A percentile compares a stretch with the other conserved stretches of the same genome.
These are phyloP conservation scores for Semicossyphus pulcher DNA, from an alignment of 2,113 vertebrate genomes.

Conservation along the genomic window DNA sequence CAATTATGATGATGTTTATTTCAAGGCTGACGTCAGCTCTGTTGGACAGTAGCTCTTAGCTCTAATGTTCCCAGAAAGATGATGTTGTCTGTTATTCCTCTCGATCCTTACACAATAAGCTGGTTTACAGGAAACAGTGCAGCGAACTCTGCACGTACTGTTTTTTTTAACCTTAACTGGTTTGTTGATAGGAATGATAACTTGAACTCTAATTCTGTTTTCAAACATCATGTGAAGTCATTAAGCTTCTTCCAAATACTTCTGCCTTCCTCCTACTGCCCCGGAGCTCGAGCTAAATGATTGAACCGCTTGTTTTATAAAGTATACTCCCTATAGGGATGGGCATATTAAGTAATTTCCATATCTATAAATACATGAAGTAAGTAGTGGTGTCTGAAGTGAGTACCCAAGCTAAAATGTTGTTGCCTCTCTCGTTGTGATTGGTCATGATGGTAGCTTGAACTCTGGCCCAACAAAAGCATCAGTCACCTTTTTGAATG, in stretches of 20 bases:
- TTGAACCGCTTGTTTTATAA: too few species aligned
- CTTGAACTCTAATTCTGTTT: conserved; percentile 21
- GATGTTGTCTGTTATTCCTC: conserved; percentile 53
- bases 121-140: conserved; percentile 73
- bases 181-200: conserved; percentile 34
- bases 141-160: not conserved
- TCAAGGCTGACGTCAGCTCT: conserved; percentile 39
- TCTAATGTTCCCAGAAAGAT: conserved; percentile 46
- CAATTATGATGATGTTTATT: conserved; percentile 58
- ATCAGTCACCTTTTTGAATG: too few species aligned
- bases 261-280: conserved; percentile 2
- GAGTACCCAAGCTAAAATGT: too few species aligned
- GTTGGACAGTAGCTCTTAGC: conserved; percentile 40
- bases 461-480: too few species aligned
- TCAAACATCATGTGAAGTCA: conserved; percentile 17
- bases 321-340: too few species aligned
- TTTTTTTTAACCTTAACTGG: conserved; percentile 8
- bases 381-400: too few species aligned
- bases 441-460: too few species aligned
- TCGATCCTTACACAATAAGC: conserved; percentile 66
- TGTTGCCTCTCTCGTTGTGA: too few species aligned
- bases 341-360: too few species aligned
- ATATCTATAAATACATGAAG: too few species aligned
- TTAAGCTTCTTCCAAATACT: not conserved
- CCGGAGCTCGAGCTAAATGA: not conserved